Percentiles rank a stretch among this genome's conserved stretches.
Evolutionary conservation across 2,888 invertebrate genomes (phyloP).

Genomic region (Acanthoscelides obtectus): DNA sequence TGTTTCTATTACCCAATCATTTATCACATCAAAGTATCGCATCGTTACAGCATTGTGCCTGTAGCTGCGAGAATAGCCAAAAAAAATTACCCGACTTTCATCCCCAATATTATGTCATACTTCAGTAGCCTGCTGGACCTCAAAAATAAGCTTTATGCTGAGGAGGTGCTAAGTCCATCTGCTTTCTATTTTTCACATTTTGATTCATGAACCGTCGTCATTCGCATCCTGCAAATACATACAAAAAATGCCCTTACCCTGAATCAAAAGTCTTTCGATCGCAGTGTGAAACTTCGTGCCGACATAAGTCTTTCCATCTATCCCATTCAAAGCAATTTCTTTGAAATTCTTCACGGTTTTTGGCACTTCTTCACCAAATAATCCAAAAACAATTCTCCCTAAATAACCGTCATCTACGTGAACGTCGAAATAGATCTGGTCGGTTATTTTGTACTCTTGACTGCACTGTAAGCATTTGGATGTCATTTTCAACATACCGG

Average conservation of each 20-base stretch:
- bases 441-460: slow-evolving; percentile 66
- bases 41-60: too few relatives aligned
- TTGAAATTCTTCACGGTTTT: slow-evolving; percentile 84
- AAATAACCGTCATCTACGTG: slow-evolving; percentile 64
- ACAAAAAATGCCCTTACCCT: slow-evolving; percentile 56
- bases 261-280: slow-evolving; percentile 86
- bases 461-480: slow-evolving; percentile 49
- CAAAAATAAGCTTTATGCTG: too few relatives aligned
- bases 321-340: slow-evolving; percentile 70
- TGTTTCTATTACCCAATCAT: too few relatives aligned
- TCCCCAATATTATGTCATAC: too few relatives aligned
- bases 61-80: too few relatives aligned
- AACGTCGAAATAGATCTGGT: slow-evolving; percentile 79
- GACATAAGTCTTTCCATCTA: slow-evolving; percentile 72
- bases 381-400: slow-evolving; percentile 77
- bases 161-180: too few relatives aligned
- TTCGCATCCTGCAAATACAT: not conserved
- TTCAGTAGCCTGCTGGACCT: too few relatives aligned
- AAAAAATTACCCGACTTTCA: too few relatives aligned
- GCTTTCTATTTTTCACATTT: too few relatives aligned
- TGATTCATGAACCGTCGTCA: too few relatives aligned
- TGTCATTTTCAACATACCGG: too few relatives aligned
- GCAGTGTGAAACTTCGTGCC: slow-evolving; percentile 80
- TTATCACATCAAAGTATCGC: too few relatives aligned
- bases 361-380: slow-evolving; percentile 85